phyloP scores from a whole-genome alignment of 2,797 vertebrate species.

The Varecia variegata region DNA sequence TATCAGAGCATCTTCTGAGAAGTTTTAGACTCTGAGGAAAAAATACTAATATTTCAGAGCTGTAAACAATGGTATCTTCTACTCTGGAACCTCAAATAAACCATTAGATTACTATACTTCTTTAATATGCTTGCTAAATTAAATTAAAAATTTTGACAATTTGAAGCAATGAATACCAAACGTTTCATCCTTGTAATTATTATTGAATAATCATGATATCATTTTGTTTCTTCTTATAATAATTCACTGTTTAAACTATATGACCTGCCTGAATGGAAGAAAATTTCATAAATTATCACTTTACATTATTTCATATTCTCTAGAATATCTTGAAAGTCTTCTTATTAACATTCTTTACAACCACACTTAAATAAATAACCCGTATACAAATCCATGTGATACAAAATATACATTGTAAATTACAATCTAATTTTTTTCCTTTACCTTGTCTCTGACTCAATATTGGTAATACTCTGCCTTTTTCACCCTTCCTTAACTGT shows the following conservation, averaged over 20 bases:
- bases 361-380: not conserved
- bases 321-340: conserved; percentile 17
- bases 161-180: conserved; percentile 1
- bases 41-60: not conserved
- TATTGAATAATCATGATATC: not conserved
- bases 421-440: not conserved
- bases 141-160: not conserved
- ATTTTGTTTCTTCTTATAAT: not conserved
- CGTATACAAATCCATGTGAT: not conserved
- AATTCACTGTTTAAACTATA: not conserved
- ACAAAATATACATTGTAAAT: not conserved
- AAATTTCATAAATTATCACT: not conserved
- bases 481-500: not conserved
- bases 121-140: conserved; percentile 28
- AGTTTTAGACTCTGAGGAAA: not conserved
- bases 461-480: not conserved
- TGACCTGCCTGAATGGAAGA: not conserved
- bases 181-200: not conserved
- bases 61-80: not conserved
- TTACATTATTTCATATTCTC: not conserved
- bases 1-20: not conserved
- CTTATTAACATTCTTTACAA: not conserved
- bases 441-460: not conserved
- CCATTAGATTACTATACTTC: not conserved
- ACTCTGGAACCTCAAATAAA: not conserved